These are phyloP conservation scores for Melanotaenia pygmaea DNA, from an alignment of 2,797 vertebrate genomes.

Conservation along the genomic window DNA sequence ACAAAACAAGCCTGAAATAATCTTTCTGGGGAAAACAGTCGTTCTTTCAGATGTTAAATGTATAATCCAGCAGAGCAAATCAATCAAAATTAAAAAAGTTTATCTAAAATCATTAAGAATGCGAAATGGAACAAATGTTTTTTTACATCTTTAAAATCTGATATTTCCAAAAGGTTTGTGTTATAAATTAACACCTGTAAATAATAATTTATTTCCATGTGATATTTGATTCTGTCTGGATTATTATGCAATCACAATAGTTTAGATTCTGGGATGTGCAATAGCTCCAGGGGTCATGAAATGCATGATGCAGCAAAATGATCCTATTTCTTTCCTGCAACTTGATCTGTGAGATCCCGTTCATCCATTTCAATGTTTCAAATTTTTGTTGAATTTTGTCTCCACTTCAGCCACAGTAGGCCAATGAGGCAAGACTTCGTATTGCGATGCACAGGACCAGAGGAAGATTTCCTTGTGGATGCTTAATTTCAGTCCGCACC, in stretches of 20 bases:
- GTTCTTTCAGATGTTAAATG: neutral
- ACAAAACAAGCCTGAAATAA: neutral
- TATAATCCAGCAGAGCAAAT: too few relatives aligned
- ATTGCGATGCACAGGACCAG: conserved; percentile 86
- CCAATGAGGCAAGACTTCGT: conserved; percentile 79
- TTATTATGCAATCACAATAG: neutral
- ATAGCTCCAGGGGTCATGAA: neutral
- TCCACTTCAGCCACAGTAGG: conserved; percentile 19
- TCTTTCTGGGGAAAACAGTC: neutral
- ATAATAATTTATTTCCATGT: neutral
- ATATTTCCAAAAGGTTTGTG: neutral
- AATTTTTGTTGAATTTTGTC: neutral
- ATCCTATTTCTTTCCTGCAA: neutral
- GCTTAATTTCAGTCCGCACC: conserved; percentile 71
- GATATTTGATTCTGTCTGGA: neutral
- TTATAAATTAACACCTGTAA: too few relatives aligned
- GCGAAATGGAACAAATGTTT: neutral
- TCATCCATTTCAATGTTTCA: neutral
- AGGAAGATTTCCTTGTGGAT: conserved; percentile 68
- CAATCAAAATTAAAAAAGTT: too few relatives aligned
- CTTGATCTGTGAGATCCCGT: neutral
- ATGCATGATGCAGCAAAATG: neutral
- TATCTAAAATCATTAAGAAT: neutral
- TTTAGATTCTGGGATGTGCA: neutral
- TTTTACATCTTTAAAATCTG: neutral